A percentile compares a stretch with the other conserved stretches of the same genome.
Evolutionary conservation across 1,140 invertebrate genomes (phyloP).

Genomic region (Agrypnia vestita): DNA sequence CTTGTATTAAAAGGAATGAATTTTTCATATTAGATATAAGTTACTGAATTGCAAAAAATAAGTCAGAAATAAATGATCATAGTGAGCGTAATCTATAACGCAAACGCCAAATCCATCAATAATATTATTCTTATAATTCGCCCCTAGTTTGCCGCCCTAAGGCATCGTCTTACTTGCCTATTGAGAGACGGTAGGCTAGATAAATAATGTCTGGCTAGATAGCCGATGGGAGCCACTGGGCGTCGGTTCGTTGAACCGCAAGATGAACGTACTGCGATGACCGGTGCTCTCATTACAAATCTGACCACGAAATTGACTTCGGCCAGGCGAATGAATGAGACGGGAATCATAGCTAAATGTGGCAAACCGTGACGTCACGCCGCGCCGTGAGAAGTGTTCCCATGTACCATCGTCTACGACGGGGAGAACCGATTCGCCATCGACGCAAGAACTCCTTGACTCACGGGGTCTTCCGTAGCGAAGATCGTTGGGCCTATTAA

Average conservation of each 20-base stretch:
- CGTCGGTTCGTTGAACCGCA: not conserved
- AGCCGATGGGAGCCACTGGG: not conserved
- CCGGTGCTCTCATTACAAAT: not conserved
- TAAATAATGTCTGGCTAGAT: not conserved
- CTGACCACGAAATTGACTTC: not conserved
- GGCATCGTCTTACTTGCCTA: too few relatives aligned
- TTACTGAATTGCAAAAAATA: too few relatives aligned
- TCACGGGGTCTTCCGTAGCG: too few relatives aligned
- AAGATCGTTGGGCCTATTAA: too few relatives aligned
- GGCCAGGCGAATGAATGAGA: not conserved
- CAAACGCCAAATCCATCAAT: too few relatives aligned
- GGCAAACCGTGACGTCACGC: not conserved
- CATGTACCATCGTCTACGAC: not conserved
- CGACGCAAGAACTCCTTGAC: not conserved
- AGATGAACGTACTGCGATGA: constrained; percentile 13
- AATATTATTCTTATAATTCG: too few relatives aligned
- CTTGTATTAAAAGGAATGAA: too few relatives aligned
- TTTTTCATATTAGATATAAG: too few relatives aligned
- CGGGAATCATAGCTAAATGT: not conserved
- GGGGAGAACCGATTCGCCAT: not conserved
- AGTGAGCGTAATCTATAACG: too few relatives aligned
- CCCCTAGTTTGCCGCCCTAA: too few relatives aligned
- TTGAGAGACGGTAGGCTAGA: too few relatives aligned
- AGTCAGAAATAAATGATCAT: too few relatives aligned
- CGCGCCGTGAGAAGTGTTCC: not conserved